Evolutionary conservation across 2,797 vertebrate genomes (phyloP).

Genomic region (Falco columbarius): DNA sequence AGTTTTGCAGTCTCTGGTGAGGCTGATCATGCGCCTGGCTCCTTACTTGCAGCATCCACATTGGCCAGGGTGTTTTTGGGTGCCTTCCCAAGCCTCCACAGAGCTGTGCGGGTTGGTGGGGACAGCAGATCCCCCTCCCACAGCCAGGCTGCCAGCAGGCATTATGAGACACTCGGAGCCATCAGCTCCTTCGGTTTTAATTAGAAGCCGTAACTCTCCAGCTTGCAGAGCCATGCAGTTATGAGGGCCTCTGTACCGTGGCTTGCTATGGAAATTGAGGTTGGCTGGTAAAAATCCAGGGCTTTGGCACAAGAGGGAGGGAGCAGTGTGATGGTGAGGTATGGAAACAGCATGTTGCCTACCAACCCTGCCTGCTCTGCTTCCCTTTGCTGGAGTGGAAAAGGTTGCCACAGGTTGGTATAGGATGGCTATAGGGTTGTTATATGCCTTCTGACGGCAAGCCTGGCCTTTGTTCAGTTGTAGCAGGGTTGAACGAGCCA

Average conservation of each 20-base stretch:
- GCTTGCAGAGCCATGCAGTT: fast-evolving
- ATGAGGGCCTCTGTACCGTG: background rate
- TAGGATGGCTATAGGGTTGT: fast-evolving
- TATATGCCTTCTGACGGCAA: background rate
- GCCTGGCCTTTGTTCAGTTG: background rate
- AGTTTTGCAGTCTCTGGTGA: too few species aligned
- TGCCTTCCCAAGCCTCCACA: fast-evolving
- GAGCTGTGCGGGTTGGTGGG: background rate
- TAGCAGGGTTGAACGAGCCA: background rate
- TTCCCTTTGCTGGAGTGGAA: background rate
- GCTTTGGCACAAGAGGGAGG: background rate
- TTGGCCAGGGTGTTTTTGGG: fast-evolving
- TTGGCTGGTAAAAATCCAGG: background rate
- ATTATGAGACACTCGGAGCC: background rate
- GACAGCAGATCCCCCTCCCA: background rate
- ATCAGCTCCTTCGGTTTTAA: background rate
- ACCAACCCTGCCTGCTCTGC: background rate
- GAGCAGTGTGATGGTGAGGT: background rate
- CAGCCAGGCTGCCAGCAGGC: background rate
- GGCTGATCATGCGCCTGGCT: fast-evolving
- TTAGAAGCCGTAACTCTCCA: background rate
- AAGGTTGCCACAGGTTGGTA: background rate
- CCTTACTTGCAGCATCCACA: background rate
- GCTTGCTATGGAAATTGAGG: background rate
- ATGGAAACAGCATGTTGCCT: background rate